These are phyloP conservation scores for Rallus crepitans DNA, from an alignment of 2,797 vertebrate species.

Conservation along the genomic window DNA sequence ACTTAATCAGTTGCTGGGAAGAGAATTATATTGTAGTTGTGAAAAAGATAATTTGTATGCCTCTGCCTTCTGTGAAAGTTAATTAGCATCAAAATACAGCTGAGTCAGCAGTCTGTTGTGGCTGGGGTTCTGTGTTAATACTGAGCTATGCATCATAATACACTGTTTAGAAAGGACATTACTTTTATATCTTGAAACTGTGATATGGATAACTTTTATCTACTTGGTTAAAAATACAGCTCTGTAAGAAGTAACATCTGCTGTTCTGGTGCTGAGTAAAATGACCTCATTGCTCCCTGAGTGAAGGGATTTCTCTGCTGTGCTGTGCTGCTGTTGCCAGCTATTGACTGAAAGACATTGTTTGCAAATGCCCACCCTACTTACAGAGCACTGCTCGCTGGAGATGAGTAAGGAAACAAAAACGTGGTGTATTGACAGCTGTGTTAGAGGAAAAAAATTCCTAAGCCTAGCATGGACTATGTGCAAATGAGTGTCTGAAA, in stretches of 20 bases:
- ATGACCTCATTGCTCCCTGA: not conserved
- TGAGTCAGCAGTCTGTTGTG: not conserved
- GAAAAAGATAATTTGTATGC: not conserved
- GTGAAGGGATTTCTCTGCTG: not conserved
- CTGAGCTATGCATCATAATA: not conserved
- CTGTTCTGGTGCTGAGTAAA: not conserved
- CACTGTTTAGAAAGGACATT: not conserved
- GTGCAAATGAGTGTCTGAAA: not conserved
- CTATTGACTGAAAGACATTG: not conserved
- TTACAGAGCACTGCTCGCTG: not conserved
- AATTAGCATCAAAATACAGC: not conserved
- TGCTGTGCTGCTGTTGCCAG: not conserved
- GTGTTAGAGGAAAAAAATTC: not conserved
- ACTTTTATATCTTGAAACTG: not conserved
- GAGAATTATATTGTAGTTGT: not conserved
- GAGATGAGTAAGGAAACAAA: not conserved
- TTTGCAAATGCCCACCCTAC: not conserved
- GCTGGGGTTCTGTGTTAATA: not conserved
- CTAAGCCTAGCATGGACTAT: not conserved
- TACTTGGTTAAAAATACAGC: not conserved
- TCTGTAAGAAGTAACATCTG: not conserved
- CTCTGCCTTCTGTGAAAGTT: not conserved
- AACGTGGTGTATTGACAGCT: not conserved
- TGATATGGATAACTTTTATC: accelerated
- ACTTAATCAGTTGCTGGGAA: not conserved